A percentile compares a stretch with the other conserved stretches of the same genome.
phyloP scores from a whole-genome alignment of 2,113 vertebrate species.

The Callipepla squamata region DNA sequence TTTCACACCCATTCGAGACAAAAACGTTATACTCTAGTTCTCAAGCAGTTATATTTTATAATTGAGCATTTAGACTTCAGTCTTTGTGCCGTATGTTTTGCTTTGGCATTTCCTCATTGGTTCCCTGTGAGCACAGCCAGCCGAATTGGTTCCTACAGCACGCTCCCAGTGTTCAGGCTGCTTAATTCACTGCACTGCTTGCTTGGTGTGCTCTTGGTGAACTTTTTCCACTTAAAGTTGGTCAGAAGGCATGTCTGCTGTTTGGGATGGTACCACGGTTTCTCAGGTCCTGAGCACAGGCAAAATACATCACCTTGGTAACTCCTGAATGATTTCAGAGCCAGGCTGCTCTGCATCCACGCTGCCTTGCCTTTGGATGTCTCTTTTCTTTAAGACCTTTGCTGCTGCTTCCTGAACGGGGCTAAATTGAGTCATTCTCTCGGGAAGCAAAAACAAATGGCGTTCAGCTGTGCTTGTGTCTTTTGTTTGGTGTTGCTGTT shows the following conservation, averaged over 20 bases:
- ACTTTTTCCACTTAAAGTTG: neutral
- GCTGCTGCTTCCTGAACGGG: neutral
- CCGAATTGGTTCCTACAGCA: neutral
- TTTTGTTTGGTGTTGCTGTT: neutral
- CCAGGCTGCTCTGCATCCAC: neutral
- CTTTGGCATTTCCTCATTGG: slow-evolving; percentile 33
- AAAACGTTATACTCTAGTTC: neutral
- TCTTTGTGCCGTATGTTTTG: slow-evolving; percentile 48
- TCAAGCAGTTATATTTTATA: no score
- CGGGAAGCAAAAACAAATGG: neutral
- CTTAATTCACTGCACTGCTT: neutral
- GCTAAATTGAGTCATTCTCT: neutral
- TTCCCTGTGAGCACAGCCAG: slow-evolving; percentile 25
- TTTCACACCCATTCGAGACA: slow-evolving; percentile 46
- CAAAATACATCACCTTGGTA: no score
- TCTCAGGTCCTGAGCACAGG: neutral
- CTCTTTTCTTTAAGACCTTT: neutral
- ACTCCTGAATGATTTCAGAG: neutral
- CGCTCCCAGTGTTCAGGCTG: slow-evolving; percentile 21
- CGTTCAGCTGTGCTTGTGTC: neutral
- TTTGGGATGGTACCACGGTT: neutral
- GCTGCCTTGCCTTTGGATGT: neutral
- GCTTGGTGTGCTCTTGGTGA: neutral
- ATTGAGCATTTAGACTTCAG: slow-evolving; percentile 5
- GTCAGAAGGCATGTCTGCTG: neutral